Evolutionary conservation across 2,797 vertebrate species (phyloP).

Genomic region (Pantherophis alleghaniensis): DNA sequence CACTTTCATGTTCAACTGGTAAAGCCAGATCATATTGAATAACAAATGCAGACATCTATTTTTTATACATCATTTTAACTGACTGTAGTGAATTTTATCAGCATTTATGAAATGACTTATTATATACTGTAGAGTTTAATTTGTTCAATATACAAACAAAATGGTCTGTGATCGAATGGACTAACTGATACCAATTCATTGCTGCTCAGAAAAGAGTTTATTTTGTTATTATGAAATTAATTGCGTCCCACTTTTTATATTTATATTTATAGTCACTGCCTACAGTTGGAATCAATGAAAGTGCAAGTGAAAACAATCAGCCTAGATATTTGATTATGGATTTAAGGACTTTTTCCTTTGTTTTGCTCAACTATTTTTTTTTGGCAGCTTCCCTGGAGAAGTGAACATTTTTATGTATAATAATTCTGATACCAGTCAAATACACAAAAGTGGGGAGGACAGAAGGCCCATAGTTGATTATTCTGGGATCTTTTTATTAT

Average conservation of each 20-base stretch:
- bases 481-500: neutral
- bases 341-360: conserved; percentile 64
- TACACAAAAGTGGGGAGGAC: conserved; percentile 16
- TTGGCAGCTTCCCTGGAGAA: conserved; percentile 67
- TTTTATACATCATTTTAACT: conserved; percentile 48
- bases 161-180: conserved; percentile 71
- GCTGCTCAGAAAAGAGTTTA: conserved; percentile 76
- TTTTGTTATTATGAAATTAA: conserved; percentile 82
- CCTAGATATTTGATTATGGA: conserved; percentile 85
- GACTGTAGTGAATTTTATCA: conserved; percentile 64
- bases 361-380: conserved; percentile 66
- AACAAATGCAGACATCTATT: conserved; percentile 62
- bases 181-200: conserved; percentile 79
- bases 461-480: conserved; percentile 19
- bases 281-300: conserved; percentile 83
- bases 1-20: conserved; percentile 41
- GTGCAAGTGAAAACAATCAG: conserved; percentile 81
- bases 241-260: conserved; percentile 77
- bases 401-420: conserved; percentile 69
- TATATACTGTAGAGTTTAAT: conserved; percentile 59
- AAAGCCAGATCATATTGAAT: conserved; percentile 57
- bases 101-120: conserved; percentile 65
- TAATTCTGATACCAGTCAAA: conserved; percentile 69
- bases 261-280: conserved; percentile 68
- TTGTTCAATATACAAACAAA: conserved; percentile 67